phyloP scores from a whole-genome alignment of 2,113 vertebrate genomes.

The Elachura formosa region DNA sequence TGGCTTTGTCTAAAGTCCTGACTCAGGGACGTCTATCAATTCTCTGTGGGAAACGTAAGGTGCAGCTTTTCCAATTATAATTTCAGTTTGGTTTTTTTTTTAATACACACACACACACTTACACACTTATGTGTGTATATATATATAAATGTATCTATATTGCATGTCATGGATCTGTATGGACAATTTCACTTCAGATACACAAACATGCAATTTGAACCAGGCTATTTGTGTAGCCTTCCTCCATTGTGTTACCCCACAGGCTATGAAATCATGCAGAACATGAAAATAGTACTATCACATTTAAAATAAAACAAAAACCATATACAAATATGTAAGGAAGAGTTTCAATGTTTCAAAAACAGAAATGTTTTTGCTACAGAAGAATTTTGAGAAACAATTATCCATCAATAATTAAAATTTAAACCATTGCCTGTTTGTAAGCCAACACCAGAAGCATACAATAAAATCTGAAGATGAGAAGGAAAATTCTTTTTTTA shows the following conservation, averaged over 20 bases:
- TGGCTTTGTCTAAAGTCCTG: background rate
- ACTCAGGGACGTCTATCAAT: background rate
- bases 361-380: background rate
- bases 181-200: background rate
- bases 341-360: background rate
- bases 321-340: background rate
- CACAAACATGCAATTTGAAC: background rate
- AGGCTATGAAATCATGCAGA: background rate
- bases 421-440: background rate
- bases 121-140: background rate
- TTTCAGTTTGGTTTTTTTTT: background rate
- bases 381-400: background rate
- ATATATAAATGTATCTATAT: background rate
- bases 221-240: background rate
- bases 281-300: background rate
- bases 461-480: background rate
- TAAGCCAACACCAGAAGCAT: background rate
- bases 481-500: background rate
- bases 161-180: background rate
- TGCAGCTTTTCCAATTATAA: background rate
- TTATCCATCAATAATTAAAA: background rate
- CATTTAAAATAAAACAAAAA: background rate
- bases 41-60: background rate
- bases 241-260: background rate
- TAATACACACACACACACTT: accelerated